These are phyloP conservation scores for Mola mola DNA, from an alignment of 2,113 vertebrate species.

Conservation along the genomic window DNA sequence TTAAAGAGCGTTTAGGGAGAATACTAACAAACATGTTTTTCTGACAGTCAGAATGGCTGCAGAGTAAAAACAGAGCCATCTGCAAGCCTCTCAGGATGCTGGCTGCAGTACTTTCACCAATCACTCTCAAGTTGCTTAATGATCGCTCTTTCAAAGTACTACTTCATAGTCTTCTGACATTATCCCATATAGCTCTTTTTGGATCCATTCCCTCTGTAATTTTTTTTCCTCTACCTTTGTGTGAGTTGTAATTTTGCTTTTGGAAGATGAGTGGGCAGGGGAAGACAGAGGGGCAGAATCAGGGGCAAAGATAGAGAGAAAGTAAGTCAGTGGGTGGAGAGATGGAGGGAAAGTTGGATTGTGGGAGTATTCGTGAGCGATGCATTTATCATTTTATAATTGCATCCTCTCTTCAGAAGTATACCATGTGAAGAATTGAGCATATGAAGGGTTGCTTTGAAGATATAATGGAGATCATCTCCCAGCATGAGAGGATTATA, in stretches of 20 bases:
- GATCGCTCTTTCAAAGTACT: slow-evolving; percentile 1
- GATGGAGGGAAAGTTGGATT: slow-evolving; percentile 18
- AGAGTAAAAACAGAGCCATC: too few relatives aligned
- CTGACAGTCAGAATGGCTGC: neutral
- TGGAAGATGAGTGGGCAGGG: slow-evolving; percentile 45
- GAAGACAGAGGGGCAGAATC: neutral
- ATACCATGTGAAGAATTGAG: slow-evolving; percentile 26
- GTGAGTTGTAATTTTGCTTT: slow-evolving; percentile 40
- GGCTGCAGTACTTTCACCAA: too few relatives aligned
- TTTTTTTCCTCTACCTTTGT: slow-evolving; percentile 32
- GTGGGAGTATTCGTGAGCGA: slow-evolving; percentile 35
- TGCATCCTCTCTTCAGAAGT: slow-evolving; percentile 24
- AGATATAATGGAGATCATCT: slow-evolving; percentile 47
- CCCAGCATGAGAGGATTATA: slow-evolving; percentile 39
- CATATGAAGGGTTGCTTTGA: slow-evolving; percentile 29
- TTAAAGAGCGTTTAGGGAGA: too few relatives aligned
- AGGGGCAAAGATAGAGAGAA: slow-evolving; percentile 11
- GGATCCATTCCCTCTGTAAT: slow-evolving; percentile 23
- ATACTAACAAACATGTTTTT: too few relatives aligned
- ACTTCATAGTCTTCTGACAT: slow-evolving; percentile 20
- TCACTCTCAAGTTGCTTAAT: too few relatives aligned
- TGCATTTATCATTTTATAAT: slow-evolving; percentile 50
- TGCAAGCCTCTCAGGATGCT: too few relatives aligned
- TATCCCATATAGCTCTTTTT: slow-evolving; percentile 22
- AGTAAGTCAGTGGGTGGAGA: slow-evolving; percentile 30